Evolutionary conservation across 23 tunicate species (phyloP).

Genomic region (Diplosoma virens): DNA sequence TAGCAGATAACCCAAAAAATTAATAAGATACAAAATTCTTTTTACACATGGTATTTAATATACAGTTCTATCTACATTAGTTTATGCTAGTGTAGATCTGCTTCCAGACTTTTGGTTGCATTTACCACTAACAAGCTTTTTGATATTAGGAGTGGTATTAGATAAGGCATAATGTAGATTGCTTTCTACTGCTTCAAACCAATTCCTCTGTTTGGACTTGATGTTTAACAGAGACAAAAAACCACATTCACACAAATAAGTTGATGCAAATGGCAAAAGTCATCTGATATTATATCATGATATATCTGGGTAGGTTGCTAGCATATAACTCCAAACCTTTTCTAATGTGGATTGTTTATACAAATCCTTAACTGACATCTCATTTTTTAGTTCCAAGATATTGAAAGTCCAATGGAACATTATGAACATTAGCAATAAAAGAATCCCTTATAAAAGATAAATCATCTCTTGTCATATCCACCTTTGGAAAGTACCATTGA

Average conservation of each 20-base stretch:
- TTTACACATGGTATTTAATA: too few species aligned
- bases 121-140: too few species aligned
- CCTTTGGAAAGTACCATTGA: neutral
- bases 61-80: too few species aligned
- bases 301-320: conserved; percentile 1
- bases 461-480: neutral
- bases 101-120: too few species aligned
- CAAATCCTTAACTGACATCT: neutral
- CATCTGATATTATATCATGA: neutral
- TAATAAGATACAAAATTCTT: too few species aligned
- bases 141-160: too few species aligned
- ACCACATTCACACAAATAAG: conserved; percentile 2
- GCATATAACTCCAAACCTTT: neutral
- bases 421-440: neutral
- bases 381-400: neutral
- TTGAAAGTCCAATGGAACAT: neutral
- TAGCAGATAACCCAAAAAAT: neutral
- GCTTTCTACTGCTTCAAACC: too few species aligned
- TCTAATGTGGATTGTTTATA: conserved; percentile 13
- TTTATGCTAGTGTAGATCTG: too few species aligned
- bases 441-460: neutral
- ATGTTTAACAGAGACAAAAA: too few species aligned
- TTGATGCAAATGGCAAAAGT: conserved; percentile 8
- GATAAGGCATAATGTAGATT: too few species aligned
- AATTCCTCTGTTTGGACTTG: too few species aligned